phyloP scores from a whole-genome alignment of 2,797 vertebrate species.

The Propithecus perrieri region DNA sequence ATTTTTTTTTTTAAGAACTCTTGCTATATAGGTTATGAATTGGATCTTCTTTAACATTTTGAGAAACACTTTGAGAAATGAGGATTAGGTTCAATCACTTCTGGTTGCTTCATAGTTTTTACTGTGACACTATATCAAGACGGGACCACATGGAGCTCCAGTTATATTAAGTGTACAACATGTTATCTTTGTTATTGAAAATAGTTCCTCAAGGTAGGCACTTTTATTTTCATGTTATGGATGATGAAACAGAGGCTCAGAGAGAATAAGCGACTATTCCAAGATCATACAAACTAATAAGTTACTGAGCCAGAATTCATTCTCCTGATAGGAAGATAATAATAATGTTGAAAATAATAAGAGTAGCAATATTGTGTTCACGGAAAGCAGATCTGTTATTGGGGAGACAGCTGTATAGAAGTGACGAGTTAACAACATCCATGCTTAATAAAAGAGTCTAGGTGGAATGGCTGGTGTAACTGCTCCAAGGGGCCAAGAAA shows the following conservation, averaged over 20 bases:
- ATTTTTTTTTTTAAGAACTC: neutral
- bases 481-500: neutral
- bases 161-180: neutral
- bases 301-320: neutral
- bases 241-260: neutral
- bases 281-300: neutral
- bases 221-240: conserved; percentile 42
- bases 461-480: neutral
- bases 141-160: neutral
- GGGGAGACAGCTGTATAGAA: neutral
- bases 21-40: neutral
- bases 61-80: neutral
- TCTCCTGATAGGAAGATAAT: neutral
- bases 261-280: neutral
- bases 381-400: neutral
- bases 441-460: neutral
- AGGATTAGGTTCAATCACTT: neutral
- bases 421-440: neutral
- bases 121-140: neutral
- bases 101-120: neutral
- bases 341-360: neutral
- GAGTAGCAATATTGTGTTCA: neutral
- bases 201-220: neutral
- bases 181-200: conserved; percentile 15
- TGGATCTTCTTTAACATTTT: neutral